Evolutionary conservation across 2,888 invertebrate genomes (phyloP).

Genomic region (Andrena haemorrhoa): DNA sequence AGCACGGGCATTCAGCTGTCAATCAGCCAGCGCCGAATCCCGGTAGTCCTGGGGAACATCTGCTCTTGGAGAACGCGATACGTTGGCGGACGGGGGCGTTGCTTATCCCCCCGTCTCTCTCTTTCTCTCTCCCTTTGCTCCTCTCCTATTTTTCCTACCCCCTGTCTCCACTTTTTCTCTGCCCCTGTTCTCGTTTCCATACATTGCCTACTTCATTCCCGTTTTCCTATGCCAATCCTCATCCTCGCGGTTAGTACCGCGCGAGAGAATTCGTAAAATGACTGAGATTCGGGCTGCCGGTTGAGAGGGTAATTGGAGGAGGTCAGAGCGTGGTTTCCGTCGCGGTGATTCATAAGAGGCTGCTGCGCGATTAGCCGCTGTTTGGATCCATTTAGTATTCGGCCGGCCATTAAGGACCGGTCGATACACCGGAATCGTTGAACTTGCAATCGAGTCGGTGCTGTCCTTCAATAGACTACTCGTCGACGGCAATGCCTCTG

Average conservation of each 20-base stretch:
- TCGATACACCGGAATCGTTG: conserved; percentile 63
- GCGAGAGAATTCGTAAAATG: background rate
- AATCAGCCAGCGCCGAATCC: conserved; percentile 75
- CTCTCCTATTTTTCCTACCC: background rate
- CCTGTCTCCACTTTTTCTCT: background rate
- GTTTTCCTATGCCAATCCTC: background rate
- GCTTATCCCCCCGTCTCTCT: conserved; percentile 41
- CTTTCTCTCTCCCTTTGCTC: background rate
- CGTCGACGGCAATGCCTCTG: conserved; percentile 52
- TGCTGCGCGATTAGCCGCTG: conserved; percentile 63
- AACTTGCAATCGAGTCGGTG: conserved; percentile 60
- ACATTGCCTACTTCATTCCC: background rate
- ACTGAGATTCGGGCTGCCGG: conserved; percentile 33
- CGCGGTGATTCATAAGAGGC: conserved; percentile 52
- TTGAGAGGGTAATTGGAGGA: conserved; percentile 62
- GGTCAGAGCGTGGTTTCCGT: conserved; percentile 50
- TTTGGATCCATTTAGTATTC: conserved; percentile 72
- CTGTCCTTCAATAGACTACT: conserved; percentile 47
- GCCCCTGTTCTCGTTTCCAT: background rate
- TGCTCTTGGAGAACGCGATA: conserved; percentile 72
- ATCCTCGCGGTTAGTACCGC: background rate
- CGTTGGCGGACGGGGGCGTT: conserved; percentile 68
- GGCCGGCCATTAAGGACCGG: conserved; percentile 61
- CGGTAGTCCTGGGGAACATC: conserved; percentile 70
- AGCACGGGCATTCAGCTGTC: conserved; percentile 81